Base-by-base conservation (phyloP, 2,113 vertebrate species). In the Mustela nigripes region DNA sequence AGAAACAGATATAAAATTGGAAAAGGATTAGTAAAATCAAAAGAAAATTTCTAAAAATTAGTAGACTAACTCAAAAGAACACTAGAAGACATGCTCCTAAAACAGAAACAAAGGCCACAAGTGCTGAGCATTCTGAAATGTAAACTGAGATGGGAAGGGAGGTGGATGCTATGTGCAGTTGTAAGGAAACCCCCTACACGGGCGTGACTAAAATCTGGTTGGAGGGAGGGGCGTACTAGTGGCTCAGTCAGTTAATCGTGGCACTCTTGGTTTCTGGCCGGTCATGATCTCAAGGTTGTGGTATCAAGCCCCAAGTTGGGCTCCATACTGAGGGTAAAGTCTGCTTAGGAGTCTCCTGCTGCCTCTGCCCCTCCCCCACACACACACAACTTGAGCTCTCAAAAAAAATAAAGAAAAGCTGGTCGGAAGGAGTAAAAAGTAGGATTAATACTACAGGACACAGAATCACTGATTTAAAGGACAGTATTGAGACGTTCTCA, bases 11-110 rank as follows among this genome's bases (percentile, higher is more conserved):
- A 42, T 8, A 80, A 87, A 94, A 78, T 28, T 92, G 50, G 50
- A 94, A 67, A 94, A 92, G 95, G 95, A 69, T 84, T 79, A 80
- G 11, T 21, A 69, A 76, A 95, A 83, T 53, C 48, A 97, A 71
- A 94, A 88, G 45, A 92, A 95, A 92, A 80, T 80, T 60, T 92
- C 58, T 76, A 67, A 84, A 89, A 82, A 26, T 83, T 48, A 58
- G 21, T 67, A 48, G 83, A 96, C 11, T 36, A 58, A 67, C 48
- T 33, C 31, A 86, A 42, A 76, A 86, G 58, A 88, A 15, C 71
- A 42, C 58, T 76, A 50, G 56, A 80, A 83, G 48, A 58, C 56
- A 71, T 63, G 1, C 33, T 65, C 10, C 10, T 42, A 53, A 81
- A 63, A 63, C 33, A 83, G 63, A 91, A 85, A 60, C 39, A 89